Conservation (phyloP, 2,888 invertebrate genomes). For the Agrochola litura region DNA sequence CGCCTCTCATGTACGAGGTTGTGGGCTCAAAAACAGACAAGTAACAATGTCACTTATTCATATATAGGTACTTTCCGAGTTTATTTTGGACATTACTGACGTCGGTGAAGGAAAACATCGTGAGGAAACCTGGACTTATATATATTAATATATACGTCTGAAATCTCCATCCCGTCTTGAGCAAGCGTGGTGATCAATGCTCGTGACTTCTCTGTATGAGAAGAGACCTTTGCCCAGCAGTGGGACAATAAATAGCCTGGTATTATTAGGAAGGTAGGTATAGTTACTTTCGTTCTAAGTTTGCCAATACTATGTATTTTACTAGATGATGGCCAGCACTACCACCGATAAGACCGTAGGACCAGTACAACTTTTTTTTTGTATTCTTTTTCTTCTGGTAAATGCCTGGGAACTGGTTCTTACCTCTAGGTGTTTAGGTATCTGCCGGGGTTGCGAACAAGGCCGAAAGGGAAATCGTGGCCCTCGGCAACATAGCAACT, state of each 20-base stretch:
- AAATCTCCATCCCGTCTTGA: background rate
- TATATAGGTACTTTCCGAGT: background rate
- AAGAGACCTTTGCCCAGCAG: background rate
- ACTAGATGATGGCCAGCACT: background rate
- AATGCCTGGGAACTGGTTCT: background rate
- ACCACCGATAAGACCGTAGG: background rate
- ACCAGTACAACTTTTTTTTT: too few relatives aligned
- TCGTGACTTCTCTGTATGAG: background rate
- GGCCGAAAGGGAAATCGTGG: too few relatives aligned
- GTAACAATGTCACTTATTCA: background rate
- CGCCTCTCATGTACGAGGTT: background rate
- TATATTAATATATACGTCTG: background rate
- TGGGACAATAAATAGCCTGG: background rate
- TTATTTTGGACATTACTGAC: background rate
- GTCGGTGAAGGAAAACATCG: background rate
- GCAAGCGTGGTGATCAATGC: background rate
- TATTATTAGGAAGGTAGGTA: background rate
- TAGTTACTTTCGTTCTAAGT: background rate
- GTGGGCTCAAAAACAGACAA: background rate
- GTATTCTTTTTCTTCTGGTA: background rate
- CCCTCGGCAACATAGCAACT: too few relatives aligned
- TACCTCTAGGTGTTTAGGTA: background rate
- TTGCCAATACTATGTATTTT: background rate
- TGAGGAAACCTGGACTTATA: background rate
- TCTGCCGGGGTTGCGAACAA: too few relatives aligned